Conservation (phyloP, 2,113 vertebrate genomes). For the Limnothrissa miodon region DNA sequence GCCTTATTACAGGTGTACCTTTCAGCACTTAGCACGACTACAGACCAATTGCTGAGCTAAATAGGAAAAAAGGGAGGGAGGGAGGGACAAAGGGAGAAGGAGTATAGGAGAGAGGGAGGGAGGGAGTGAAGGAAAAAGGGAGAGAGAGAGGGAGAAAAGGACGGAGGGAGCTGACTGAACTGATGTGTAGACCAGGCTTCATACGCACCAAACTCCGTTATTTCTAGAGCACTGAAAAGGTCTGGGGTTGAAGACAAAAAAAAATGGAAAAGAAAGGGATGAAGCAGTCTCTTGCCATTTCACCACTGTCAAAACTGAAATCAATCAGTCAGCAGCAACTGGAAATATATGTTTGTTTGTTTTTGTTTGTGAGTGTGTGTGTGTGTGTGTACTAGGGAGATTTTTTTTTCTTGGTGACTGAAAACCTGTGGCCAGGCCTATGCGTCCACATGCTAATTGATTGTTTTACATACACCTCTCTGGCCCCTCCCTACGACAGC, state of each 20-base stretch:
- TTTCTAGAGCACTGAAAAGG: not conserved
- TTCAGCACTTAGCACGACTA: not conserved
- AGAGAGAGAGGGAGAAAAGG: not conserved
- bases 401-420: not conserved
- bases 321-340: not conserved
- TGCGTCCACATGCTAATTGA: slow-evolving; percentile 36
- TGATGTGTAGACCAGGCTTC: not conserved
- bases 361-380: not conserved
- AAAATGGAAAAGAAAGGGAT: not conserved
- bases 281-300: not conserved
- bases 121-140: too few relatives aligned
- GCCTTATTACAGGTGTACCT: not conserved
- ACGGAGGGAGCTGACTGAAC: not conserved
- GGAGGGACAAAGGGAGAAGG: too few relatives aligned
- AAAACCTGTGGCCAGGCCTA: slow-evolving; percentile 2
- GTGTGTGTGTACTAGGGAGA: not conserved
- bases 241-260: not conserved
- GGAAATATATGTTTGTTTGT: not conserved
- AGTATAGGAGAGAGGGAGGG: not conserved
- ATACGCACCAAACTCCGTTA: not conserved
- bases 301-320: not conserved
- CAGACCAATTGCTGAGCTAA: not conserved
- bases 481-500: slow-evolving; percentile 17
- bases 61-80: not conserved
- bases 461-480: slow-evolving; percentile 48